Percentiles rank a stretch among this genome's conserved stretches.
phyloP scores from a whole-genome alignment of 2,888 invertebrate genomes.

The Ferdinandea cuprea region DNA sequence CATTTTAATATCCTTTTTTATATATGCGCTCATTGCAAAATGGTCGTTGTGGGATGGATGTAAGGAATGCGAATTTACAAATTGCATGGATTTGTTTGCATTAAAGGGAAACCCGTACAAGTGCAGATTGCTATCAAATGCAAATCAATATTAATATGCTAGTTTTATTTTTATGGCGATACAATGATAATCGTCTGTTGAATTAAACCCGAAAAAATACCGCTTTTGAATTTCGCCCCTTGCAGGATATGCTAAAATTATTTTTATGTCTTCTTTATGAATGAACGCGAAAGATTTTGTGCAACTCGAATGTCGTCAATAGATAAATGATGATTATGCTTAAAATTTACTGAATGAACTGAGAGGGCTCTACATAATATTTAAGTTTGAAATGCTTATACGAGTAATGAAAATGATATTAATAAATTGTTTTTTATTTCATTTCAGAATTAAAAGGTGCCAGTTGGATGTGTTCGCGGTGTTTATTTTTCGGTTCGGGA shows the following conservation, averaged over 20 bases:
- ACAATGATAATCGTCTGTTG: slow-evolving; percentile 64
- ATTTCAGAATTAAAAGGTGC: no score
- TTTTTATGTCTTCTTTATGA: slow-evolving; percentile 69
- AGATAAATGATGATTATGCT: no score
- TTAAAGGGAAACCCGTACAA: slow-evolving; percentile 9
- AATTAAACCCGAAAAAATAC: slow-evolving; percentile 37
- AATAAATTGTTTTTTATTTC: no score
- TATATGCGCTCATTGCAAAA: slow-evolving; percentile 52
- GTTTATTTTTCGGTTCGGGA: no score
- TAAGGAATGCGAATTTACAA: slow-evolving; percentile 7
- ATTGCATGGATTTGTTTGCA: slow-evolving; percentile 8
- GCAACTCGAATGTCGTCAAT: no score
- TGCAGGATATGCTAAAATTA: slow-evolving; percentile 14
- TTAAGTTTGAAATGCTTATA: no score
- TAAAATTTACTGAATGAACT: no score
- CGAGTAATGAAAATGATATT: no score
- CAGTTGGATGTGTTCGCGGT: no score
- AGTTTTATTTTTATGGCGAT: slow-evolving; percentile 67
- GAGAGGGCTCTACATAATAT: no score
- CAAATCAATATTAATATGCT: slow-evolving; percentile 70
- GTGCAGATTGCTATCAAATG: slow-evolving; percentile 58
- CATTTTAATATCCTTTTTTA: slow-evolving; percentile 50
- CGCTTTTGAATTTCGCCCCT: slow-evolving; percentile 6
- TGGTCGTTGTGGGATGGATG: slow-evolving; percentile 30
- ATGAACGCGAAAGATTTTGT: slow-evolving; percentile 42